phyloP scores from a whole-genome alignment of 2,888 invertebrate species.

The Gerris lacustris region DNA sequence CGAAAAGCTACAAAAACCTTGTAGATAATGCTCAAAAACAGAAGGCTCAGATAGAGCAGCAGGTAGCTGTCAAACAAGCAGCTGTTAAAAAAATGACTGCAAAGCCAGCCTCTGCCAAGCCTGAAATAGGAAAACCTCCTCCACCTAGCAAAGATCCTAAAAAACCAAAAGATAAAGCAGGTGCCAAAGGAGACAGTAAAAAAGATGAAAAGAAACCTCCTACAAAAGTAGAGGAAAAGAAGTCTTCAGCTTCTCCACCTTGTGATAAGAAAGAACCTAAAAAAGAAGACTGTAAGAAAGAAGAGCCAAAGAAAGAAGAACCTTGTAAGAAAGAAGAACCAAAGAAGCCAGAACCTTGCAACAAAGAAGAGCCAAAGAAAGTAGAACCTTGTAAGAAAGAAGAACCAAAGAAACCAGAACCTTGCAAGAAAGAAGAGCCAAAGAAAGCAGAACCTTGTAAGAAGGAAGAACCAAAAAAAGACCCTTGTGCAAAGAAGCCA shows the following conservation, averaged over 20 bases:
- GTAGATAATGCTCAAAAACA: too few species aligned
- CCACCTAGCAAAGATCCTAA: too few species aligned
- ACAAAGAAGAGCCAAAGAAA: neutral
- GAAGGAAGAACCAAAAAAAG: constrained; percentile 13
- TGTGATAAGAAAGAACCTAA: neutral
- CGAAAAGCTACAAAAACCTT: too few species aligned
- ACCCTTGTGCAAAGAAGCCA: constrained; percentile 7
- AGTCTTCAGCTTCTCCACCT: neutral
- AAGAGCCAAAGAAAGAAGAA: neutral
- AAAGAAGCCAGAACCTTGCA: neutral
- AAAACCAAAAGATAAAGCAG: neutral
- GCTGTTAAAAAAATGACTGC: too few species aligned
- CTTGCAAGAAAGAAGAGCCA: constrained; percentile 14
- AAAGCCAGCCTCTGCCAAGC: too few species aligned
- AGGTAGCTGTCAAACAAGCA: too few species aligned
- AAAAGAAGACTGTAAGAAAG: neutral
- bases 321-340: neutral
- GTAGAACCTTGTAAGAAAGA: neutral
- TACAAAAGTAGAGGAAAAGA: neutral
- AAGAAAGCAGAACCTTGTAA: constrained; percentile 10
- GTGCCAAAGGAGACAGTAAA: neutral
- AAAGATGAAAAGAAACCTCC: neutral
- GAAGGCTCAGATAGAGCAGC: too few species aligned
- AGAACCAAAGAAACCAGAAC: constrained; percentile 1
- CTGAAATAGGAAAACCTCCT: too few species aligned